Evolutionary conservation across 2,797 vertebrate genomes (phyloP).

Genomic region (Bufotes viridis): DNA sequence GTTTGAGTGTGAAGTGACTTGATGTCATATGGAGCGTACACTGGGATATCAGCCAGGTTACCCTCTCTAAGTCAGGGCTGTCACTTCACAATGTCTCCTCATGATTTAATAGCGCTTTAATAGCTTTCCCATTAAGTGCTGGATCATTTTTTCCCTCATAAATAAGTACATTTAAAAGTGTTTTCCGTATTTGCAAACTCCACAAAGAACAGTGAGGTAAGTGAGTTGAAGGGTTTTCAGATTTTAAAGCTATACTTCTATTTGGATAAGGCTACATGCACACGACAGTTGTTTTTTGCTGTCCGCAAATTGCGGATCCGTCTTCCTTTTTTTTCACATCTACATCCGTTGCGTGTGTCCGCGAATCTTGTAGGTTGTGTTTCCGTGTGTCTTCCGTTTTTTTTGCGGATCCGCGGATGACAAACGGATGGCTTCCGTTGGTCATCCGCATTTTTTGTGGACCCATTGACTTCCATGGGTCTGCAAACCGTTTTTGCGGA

Average conservation of each 20-base stretch:
- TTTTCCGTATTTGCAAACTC: constrained; percentile 49
- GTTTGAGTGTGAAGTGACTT: constrained; percentile 33
- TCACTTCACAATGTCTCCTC: constrained; percentile 41
- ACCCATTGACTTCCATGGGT: too few species aligned
- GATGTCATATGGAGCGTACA: constrained; percentile 10
- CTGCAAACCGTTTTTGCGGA: too few species aligned
- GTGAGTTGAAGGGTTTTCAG: background rate
- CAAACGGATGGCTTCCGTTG: too few species aligned
- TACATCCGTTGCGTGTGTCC: too few species aligned
- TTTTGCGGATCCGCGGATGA: too few species aligned
- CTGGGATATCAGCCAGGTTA: constrained; percentile 57
- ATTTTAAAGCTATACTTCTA: background rate
- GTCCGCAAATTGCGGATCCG: too few species aligned
- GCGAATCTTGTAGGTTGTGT: too few species aligned
- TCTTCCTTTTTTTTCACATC: too few species aligned
- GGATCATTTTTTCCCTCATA: constrained; percentile 54
- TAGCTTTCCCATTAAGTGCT: constrained; percentile 59
- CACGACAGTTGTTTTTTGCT: too few species aligned
- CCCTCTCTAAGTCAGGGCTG: constrained; percentile 45
- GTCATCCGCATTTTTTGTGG: too few species aligned
- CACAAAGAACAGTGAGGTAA: constrained; percentile 27
- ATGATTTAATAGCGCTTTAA: constrained; percentile 59
- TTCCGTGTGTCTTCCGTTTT: too few species aligned
- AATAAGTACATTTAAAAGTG: constrained; percentile 57
- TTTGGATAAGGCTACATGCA: too few species aligned